Evolutionary conservation across 2,888 invertebrate genomes (phyloP), one percentile per base, ranked within the genome.

Genomic region (Bhutanitis thaidina): DNA sequence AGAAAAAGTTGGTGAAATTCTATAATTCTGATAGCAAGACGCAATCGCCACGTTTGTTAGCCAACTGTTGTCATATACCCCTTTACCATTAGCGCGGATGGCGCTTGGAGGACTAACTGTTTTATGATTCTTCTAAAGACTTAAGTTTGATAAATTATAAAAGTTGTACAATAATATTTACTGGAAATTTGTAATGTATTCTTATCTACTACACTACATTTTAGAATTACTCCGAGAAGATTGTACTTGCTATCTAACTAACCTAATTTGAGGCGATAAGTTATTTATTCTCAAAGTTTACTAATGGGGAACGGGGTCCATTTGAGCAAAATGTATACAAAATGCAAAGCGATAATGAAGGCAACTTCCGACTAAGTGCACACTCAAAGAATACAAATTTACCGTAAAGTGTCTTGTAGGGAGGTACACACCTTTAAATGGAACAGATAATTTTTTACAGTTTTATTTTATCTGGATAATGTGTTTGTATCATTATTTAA

Each of bases 241-340:
- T 82, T 79, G 75, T 75, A 72, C 64, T 65, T 71, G 68, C 76
- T 75, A 77, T 77, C 67, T 70, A 69, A 71, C 67, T 78, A 80
- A 83, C 80, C 80, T 70, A 80, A 81, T 84, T 83, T 77, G 69
- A 63, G 62, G 5, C 20, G 66, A 65, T 73, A 72, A 69, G 65
- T 68, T 71, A 62, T 64, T 20, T 72, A 66, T 56, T 56, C 55
- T 57, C 58, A 60, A 76, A 74, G 71, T 76, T 62, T 79, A 73
- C 65, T 69, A 76, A 59, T 63, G 45, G 67, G 70, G 62, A 65
- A 67, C 61, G 59, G 58, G 60, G 60, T 53, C 62, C 58, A 65
- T 64, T 64, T 65, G 58, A 61, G 59, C 53, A 61, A 54, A 57
- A 52, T 56, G 56, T 58, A 50, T 53, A 58, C 50, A 56, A 58